phyloP scores from a whole-genome alignment of 2,888 invertebrate species.

The Eurois occulta region DNA sequence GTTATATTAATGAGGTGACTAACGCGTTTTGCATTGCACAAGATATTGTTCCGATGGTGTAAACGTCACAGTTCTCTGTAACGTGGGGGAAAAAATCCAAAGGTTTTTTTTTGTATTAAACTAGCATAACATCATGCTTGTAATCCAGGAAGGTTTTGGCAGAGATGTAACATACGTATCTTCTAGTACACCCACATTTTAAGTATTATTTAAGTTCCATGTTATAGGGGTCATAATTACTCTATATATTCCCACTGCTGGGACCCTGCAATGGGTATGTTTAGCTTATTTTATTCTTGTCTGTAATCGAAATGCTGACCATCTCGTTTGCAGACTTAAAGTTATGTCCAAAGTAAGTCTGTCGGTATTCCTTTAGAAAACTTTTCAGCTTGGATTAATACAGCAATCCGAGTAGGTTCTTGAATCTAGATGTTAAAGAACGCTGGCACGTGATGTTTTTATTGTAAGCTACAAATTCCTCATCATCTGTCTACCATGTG shows the following conservation, averaged over 20 bases:
- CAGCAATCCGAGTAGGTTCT: background rate
- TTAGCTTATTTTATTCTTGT: background rate
- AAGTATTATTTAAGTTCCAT: background rate
- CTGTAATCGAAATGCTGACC: background rate
- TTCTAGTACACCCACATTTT: background rate
- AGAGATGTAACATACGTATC: background rate
- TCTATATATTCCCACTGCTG: background rate
- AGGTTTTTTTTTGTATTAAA: background rate
- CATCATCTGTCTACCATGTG: background rate
- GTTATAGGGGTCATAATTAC: background rate
- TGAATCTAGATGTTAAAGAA: background rate
- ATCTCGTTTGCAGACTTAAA: background rate
- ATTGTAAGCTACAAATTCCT: background rate
- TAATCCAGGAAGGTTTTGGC: background rate
- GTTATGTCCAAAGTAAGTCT: background rate
- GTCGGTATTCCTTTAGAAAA: background rate
- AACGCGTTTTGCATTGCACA: constrained; percentile 43
- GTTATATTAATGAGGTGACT: constrained; percentile 56
- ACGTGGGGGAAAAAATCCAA: constrained; percentile 6
- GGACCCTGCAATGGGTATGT: background rate
- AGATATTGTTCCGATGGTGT: constrained; percentile 44
- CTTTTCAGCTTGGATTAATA: background rate
- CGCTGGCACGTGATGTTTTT: background rate
- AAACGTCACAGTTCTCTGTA: constrained; percentile 33
- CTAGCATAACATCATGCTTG: background rate